A percentile compares a stretch with the other conserved stretches of the same genome.
phyloP scores from a whole-genome alignment of 2,888 invertebrate species.

The Clivina fossor region DNA sequence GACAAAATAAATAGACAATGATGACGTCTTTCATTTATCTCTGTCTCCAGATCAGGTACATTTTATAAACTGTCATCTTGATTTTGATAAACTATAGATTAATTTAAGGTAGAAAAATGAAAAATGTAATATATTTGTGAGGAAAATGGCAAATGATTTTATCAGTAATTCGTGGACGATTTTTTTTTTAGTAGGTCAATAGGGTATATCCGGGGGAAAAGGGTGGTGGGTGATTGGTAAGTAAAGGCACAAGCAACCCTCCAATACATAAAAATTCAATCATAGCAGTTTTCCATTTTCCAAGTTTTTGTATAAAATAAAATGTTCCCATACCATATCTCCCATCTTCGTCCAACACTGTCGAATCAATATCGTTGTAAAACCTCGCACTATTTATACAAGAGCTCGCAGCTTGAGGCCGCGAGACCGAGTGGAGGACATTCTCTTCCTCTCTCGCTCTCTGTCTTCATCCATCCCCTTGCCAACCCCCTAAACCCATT shows the following conservation, averaged over 20 bases:
- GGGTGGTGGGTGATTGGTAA: too few species aligned
- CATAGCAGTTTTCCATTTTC: constrained; percentile 34
- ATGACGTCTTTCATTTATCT: background rate
- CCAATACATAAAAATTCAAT: constrained; percentile 33
- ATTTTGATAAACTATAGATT: too few species aligned
- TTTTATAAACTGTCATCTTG: too few species aligned
- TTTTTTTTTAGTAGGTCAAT: too few species aligned
- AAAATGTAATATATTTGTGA: too few species aligned
- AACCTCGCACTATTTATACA: constrained; percentile 33
- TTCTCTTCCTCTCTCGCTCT: constrained; percentile 20
- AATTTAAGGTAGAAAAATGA: too few species aligned
- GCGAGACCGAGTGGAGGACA: constrained; percentile 23
- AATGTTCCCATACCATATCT: constrained; percentile 36
- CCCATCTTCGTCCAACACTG: constrained; percentile 37
- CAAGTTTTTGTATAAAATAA: constrained; percentile 39
- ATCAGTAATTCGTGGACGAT: too few species aligned
- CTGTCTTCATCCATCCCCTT: constrained; percentile 25
- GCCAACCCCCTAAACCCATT: constrained; percentile 9
- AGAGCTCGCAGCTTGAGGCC: constrained; percentile 23
- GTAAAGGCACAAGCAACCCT: background rate
- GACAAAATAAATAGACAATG: too few species aligned
- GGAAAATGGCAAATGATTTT: too few species aligned
- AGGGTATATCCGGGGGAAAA: too few species aligned
- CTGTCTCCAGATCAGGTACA: too few species aligned
- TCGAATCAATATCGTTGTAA: constrained; percentile 35